Evolutionary conservation across 1,140 invertebrate genomes (phyloP), one percentile per base, ranked within the genome.

Genomic region (Meteorus sp.): DNA sequence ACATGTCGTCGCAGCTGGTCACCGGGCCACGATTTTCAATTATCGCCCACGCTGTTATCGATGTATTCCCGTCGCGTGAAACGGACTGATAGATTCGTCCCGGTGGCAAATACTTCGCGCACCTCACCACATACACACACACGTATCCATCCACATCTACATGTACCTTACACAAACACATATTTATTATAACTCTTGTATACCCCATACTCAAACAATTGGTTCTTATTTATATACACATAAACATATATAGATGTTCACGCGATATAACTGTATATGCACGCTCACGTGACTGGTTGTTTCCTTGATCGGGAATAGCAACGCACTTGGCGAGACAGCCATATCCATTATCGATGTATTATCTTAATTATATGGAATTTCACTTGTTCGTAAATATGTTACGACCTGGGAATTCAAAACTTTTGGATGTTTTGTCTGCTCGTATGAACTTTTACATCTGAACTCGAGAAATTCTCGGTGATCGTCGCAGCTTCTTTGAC

Each of bases 11-110:
- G 63, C 66, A 45, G 39, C 8, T 48, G 73, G 64, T 73, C 70
- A 64, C 59, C 60, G 57, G 64, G 43, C 67, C 60, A 68, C 70
- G 70, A 75, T 73, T 75, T 64, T 70, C 71, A 74, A 75, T 75
- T 73, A 74, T 75, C 73, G 71, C 73, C 68, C 66, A 58, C 64
- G 45, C 63, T 62, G 68, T 74, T 75, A 75, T 75, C 73, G 67
- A 64, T 65, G 45, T 61, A 56, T 65, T 71, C 68, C 70, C 70
- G 72, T 75, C 73, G 73, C 65, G 63, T 65, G 60, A 43, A n/a
- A 57, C 67, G 20, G 15, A 63, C 66, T 69, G 73, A 75, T 74
- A 73, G 69, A 67, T 66, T 67, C 62, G 62, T 66, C 62, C 61
- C 22, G 27, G 45, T 33, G 39, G 29, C 51, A 53, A 55, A 45